Evolutionary conservation across 1,140 invertebrate species (phyloP), one percentile per base, ranked within the genome.

Genomic region (Sycophila sp.): DNA sequence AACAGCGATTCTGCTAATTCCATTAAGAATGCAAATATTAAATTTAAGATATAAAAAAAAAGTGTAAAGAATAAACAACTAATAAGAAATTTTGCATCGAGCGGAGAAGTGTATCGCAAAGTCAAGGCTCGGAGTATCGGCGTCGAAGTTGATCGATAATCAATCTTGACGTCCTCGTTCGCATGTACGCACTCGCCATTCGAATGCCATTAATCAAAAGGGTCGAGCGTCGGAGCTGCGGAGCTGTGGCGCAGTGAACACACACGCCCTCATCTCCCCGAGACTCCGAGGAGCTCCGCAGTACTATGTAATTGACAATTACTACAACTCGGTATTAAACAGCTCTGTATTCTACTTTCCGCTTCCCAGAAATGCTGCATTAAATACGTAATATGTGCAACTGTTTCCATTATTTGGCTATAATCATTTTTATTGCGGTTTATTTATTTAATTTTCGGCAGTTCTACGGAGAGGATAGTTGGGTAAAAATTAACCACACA

Each of bases 301-400:
- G 24, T 38, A 34, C 15, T 34, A 28, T 42, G 64, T 68, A 68
- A 68, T 68, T 68, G 55, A 59, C 55, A 59, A 68, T 59, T 68
- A 68, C 55, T 22, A 42, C 59, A 59, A 42, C 30, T 42, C 55
- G 40, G 28, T 38, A 69, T 60, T 59, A 69, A 60, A n/a, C n/a
- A n/a, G 28, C 28, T 30, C 28, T 15, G 42, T n/a, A 56, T 58
- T 58, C 53, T n/a, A n/a, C n/a, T n/a, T n/a, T n/a, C n/a, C n/a
- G n/a, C n/a, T n/a, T n/a, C n/a, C n/a, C n/a, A n/a, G n/a, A n/a
- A n/a, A n/a, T n/a, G n/a, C n/a, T n/a, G n/a, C n/a, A n/a, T n/a
- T n/a, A n/a, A n/a, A n/a, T n/a, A n/a, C n/a, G n/a, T n/a, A n/a
- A n/a, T n/a, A n/a, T n/a, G n/a, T n/a, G n/a, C n/a, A n/a, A n/a